Base-by-base conservation (phyloP, 1,140 invertebrate species). In the Sarcophaga peregrina region DNA sequence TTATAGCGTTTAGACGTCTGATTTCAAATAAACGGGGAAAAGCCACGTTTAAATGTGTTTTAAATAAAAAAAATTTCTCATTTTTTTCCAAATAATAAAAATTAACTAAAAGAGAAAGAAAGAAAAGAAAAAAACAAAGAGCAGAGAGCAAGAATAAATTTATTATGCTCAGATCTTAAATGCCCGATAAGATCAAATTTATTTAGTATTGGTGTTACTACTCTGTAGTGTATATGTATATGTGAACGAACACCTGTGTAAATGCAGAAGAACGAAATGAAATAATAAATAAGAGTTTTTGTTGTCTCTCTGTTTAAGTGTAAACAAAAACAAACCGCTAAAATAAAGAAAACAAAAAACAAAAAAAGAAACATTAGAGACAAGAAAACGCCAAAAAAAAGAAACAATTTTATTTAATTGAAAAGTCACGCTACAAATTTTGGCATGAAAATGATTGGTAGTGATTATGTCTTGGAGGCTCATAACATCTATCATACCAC, bases 401-500 rank as follows among this genome's bases (percentile, higher is more conserved):
- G 11, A 13, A 52, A 13, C 20, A 37, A 73, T 47, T 46, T 76
- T 76, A 78, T 78, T 8, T 10, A 25, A 83, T 15, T 75, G 46
- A 58, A 80, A 48, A 52, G 72, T 58, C 50, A 80, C 15, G 83
- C 45, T 74, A 76, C 10, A 46, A 75, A 58, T 62, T 37, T 47
- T 83, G 82, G 54, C 85, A 90, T 90, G 87, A 90, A 89, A 90
- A 96, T 96, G 95, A 94, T 95, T 80, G 93, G 94, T 37, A 94
- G 93, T 85, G 96, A 97, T 87, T 97, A 96, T 89, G 93, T 96
- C 45, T 91, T 98, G 86, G 97, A 98, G 90, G 92, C 98, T 81
- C 94, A 94, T 83, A 97, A 96, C 90, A 95, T 98, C 68, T 97
- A 95, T 87, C 96, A 98, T 88, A 96, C 96, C 46, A 96, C 96